These are phyloP conservation scores for Thrips palmi DNA, from an alignment of 1,140 invertebrate species.

Conservation along the genomic window DNA sequence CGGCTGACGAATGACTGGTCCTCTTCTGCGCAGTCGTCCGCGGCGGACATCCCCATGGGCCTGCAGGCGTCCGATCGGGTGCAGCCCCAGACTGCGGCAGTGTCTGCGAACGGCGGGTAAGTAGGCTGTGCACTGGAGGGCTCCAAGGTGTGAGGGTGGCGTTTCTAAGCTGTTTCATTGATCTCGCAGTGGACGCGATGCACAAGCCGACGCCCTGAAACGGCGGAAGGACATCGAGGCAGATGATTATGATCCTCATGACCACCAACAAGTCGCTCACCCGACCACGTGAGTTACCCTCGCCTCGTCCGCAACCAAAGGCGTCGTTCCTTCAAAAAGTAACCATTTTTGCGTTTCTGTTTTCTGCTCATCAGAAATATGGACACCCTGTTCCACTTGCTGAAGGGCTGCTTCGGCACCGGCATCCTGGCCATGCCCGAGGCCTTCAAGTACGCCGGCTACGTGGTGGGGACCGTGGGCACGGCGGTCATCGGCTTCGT, in stretches of 20 bases:
- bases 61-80: too few relatives aligned
- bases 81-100: too few relatives aligned
- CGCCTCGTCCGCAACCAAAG: background rate
- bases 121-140: too few relatives aligned
- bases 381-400: slow-evolving; percentile 60
- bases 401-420: slow-evolving; percentile 76
- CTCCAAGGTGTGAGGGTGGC: too few relatives aligned
- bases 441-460: slow-evolving; percentile 61
- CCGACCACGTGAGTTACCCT: slow-evolving; percentile 41
- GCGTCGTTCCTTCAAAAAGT: background rate
- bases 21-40: too few relatives aligned
- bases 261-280: slow-evolving; percentile 41
- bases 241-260: slow-evolving; percentile 46
- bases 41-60: too few relatives aligned
- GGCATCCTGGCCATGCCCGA: slow-evolving; percentile 80
- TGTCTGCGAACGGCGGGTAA: too few relatives aligned
- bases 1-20: too few relatives aligned
- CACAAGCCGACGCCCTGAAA: too few relatives aligned
- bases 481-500: slow-evolving; percentile 49
- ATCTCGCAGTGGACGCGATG: too few relatives aligned
- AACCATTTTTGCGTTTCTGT: slow-evolving; percentile 1
- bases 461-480: slow-evolving; percentile 41
- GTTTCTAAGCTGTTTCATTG: too few relatives aligned
- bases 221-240: too few relatives aligned
- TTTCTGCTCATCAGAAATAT: slow-evolving; percentile 36